Evolutionary conservation across 2,797 vertebrate genomes (phyloP).

Genomic region (Cetoscarus ocellatus): DNA sequence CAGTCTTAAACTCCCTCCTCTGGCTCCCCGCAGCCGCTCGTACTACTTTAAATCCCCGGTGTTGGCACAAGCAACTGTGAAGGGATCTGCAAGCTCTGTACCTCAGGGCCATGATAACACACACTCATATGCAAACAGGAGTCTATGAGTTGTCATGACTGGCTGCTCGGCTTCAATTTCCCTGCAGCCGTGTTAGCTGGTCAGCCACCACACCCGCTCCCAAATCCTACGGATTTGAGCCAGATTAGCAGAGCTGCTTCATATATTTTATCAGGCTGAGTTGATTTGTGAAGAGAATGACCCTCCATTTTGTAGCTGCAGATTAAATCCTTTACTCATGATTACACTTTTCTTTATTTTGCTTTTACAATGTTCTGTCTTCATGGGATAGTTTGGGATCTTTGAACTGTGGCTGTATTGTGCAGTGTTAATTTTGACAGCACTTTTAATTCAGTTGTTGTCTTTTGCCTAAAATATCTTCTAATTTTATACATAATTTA

Average conservation of each 20-base stretch:
- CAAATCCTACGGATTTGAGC: constrained; percentile 23
- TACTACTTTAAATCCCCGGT: constrained; percentile 36
- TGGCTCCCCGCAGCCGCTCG: constrained; percentile 17
- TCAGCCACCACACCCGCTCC: constrained; percentile 25
- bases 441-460: too few relatives aligned
- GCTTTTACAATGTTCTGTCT: too few relatives aligned
- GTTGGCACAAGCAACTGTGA: constrained; percentile 21
- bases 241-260: constrained; percentile 34
- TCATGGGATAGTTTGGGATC: too few relatives aligned
- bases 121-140: background rate
- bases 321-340: background rate
- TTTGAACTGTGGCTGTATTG: too few relatives aligned
- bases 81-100: constrained; percentile 37
- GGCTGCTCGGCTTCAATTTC: constrained; percentile 37
- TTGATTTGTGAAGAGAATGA: constrained; percentile 15
- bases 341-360: background rate
- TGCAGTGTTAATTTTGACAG: too few relatives aligned
- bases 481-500: too few relatives aligned
- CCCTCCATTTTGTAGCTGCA: background rate
- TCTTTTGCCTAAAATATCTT: too few relatives aligned
- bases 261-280: constrained; percentile 22
- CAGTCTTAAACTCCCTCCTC: constrained; percentile 3
- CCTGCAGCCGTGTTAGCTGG: constrained; percentile 15
- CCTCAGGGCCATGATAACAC: constrained; percentile 31
- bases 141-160: constrained; percentile 26